phyloP scores from a whole-genome alignment of 1,140 invertebrate species.

The Pteromalus puparum region DNA sequence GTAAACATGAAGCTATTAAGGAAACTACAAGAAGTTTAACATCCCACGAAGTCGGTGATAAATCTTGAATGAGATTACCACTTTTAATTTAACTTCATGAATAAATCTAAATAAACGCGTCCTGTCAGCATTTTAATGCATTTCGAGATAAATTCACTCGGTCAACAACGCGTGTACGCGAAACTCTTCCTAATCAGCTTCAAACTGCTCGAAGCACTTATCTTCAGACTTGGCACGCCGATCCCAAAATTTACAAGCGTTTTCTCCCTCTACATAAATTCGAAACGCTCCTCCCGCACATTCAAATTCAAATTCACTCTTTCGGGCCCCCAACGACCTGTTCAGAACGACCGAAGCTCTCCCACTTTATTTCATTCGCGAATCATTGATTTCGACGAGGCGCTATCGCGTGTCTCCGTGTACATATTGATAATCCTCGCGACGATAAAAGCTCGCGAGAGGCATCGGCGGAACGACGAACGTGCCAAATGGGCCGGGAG shows the following conservation, averaged over 20 bases:
- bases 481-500: conserved; percentile 5
- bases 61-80: too few relatives aligned
- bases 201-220: neutral
- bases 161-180: neutral
- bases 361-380: conserved; percentile 13
- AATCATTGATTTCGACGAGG: conserved; percentile 27
- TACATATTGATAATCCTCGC: conserved; percentile 15
- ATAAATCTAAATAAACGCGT: too few relatives aligned
- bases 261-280: neutral
- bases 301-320: neutral
- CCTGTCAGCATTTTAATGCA: neutral
- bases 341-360: neutral
- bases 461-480: conserved; percentile 2
- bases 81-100: too few relatives aligned
- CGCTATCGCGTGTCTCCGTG: neutral
- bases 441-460: neutral
- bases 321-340: neutral
- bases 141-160: neutral
- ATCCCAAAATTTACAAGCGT: neutral
- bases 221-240: neutral
- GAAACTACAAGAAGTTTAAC: too few relatives aligned
- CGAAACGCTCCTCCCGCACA: neutral
- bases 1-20: too few relatives aligned
- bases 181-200: neutral
- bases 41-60: too few relatives aligned